Evolutionary conservation across 2,888 invertebrate genomes (phyloP), one percentile per base, ranked within the genome.

Genomic region (Linyphia triangularis): DNA sequence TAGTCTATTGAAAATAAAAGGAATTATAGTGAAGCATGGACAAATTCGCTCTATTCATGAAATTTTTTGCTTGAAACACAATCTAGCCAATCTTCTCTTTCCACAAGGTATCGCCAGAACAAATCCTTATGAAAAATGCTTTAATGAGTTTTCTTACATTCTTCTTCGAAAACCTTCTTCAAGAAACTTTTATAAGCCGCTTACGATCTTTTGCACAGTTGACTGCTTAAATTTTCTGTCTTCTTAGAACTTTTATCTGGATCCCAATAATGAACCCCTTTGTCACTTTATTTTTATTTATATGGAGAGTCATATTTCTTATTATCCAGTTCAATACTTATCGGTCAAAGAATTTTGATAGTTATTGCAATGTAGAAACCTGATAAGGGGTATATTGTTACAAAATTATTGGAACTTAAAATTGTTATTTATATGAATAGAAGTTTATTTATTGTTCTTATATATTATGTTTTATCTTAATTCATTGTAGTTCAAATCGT

Each of bases 71-170:
- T n/a, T n/a, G n/a, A n/a, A 33, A 33, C 33, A 30, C 73, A 59
- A 59, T 16, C 28, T 28, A 24, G 57, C 7, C 37, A 30, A 63
- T 72, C 26, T 16, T 43, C 63, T n/a, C 16, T 51, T 51, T 51
- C 16, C 13, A n/a, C 51, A 1, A 26, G 63, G 26, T 26, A 40
- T 40, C 59, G 16, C 59, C 28, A n/a, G 40, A 73, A 73, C 63
- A 61, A 77, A 77, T 81, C 79, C 69, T 69, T 24, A 69, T 69
- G 69, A 81, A 81, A 81, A 81, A 81, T 65, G 24, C 57, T 69
- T 69, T 81, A 81, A 81, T 81, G 79, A 67, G 69, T 69, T 77
- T 81, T 81, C 69, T 59, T 81, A 43, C 65, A 37, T 78, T 43
- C 61, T 73, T 78, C 28, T 43, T 33, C 33, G 40, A 63, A 78